A percentile compares a stretch with the other conserved stretches of the same genome.
These are phyloP conservation scores for Torymus texanus DNA, from an alignment of 2,888 invertebrate species.

Conservation along the genomic window DNA sequence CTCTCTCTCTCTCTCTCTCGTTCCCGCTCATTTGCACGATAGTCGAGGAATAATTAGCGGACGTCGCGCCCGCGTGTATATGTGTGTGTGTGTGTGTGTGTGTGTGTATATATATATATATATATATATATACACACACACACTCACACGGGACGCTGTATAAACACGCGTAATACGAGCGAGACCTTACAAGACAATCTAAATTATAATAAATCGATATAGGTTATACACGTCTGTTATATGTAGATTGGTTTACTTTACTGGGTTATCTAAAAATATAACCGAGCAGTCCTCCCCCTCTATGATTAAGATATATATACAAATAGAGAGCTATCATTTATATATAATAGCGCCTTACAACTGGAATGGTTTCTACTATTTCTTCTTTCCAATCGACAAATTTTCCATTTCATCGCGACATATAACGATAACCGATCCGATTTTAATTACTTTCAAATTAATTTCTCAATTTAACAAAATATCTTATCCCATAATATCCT, in stretches of 20 bases:
- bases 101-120: too few species aligned
- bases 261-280: constrained; percentile 51
- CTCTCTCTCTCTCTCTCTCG: constrained; percentile 52
- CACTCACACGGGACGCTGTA: not conserved
- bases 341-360: not conserved
- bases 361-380: too few species aligned
- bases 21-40: constrained; percentile 68
- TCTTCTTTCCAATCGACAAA: too few species aligned
- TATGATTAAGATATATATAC: constrained; percentile 21
- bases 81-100: too few species aligned
- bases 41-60: constrained; percentile 69
- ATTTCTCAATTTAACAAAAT: too few species aligned
- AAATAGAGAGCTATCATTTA: not conserved
- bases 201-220: constrained; percentile 74
- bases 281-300: not conserved
- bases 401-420: too few species aligned
- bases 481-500: too few species aligned
- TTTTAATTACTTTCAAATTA: too few species aligned
- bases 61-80: constrained; percentile 53
- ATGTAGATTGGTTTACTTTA: constrained; percentile 36
- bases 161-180: constrained; percentile 56
- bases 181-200: constrained; percentile 68
- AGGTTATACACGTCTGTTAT: constrained; percentile 59
- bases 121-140: too few species aligned
- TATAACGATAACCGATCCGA: too few species aligned